These are phyloP conservation scores for Melieria picta DNA, from an alignment of 2,888 invertebrate genomes.

Conservation along the genomic window DNA sequence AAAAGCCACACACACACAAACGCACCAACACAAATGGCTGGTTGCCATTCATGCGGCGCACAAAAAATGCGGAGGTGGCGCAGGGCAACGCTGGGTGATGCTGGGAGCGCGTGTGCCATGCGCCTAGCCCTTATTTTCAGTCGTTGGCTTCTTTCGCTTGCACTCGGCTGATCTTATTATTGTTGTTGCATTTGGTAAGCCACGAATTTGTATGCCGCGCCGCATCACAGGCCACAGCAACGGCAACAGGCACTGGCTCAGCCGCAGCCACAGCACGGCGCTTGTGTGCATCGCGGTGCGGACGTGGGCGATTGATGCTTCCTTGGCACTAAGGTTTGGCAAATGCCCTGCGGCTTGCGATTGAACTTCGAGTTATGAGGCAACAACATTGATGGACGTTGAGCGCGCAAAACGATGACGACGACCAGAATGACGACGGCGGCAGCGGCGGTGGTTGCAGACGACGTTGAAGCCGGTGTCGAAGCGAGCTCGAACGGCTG, in stretches of 20 bases:
- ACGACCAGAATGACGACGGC: constrained; percentile 24
- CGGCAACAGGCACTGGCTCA: constrained; percentile 1
- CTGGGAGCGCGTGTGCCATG: constrained; percentile 19
- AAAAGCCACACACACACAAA: constrained; percentile 21
- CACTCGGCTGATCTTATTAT: background rate
- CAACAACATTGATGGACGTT: constrained; percentile 63
- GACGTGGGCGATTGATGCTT: constrained; percentile 64
- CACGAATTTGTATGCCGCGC: constrained; percentile 36
- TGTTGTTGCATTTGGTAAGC: constrained; percentile 23
- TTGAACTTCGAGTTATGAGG: constrained; percentile 64
- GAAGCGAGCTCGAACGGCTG: constrained; percentile 35
- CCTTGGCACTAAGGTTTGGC: constrained; percentile 58
- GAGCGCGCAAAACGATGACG: constrained; percentile 48
- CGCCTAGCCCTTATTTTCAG: constrained; percentile 40
- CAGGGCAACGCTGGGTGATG: constrained; percentile 17
- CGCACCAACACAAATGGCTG: constrained; percentile 6
- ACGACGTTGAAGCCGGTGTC: constrained; percentile 25
- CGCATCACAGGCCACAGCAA: constrained; percentile 14
- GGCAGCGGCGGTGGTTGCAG: constrained; percentile 15
- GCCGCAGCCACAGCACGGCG: constrained; percentile 13
- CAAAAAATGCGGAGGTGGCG: constrained; percentile 32
- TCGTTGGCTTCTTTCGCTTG: constrained; percentile 10
- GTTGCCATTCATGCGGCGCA: background rate
- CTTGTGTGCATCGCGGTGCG: constrained; percentile 17
- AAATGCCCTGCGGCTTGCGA: constrained; percentile 65